Percentiles rank a stretch among this genome's conserved stretches.
These are phyloP conservation scores for Amazona guildingii DNA, from an alignment of 2,113 vertebrate species.

Conservation along the genomic window DNA sequence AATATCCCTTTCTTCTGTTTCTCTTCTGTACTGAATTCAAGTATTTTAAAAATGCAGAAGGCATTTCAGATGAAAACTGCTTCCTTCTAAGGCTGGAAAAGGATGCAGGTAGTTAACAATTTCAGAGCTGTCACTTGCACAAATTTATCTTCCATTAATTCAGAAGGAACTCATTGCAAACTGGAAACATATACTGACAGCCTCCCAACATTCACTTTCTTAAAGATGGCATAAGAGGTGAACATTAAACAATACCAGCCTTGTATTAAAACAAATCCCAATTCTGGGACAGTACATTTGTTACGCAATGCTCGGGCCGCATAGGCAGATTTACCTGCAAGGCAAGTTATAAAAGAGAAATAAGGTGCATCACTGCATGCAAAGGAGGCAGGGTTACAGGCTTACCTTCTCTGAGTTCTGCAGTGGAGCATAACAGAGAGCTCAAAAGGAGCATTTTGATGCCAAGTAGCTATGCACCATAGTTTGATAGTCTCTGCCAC, in stretches of 20 bases:
- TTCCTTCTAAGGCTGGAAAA: neutral
- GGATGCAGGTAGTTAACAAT: neutral
- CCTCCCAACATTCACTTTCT: neutral
- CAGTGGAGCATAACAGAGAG: neutral
- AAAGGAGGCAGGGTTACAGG: neutral
- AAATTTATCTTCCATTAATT: neutral
- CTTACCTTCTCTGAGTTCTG: neutral
- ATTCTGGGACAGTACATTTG: neutral
- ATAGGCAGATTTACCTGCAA: neutral
- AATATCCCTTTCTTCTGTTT: neutral
- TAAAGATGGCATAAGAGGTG: neutral
- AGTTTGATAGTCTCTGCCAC: neutral
- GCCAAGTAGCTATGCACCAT: neutral
- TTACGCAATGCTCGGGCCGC: neutral
- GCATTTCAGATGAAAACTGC: neutral
- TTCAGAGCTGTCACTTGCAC: neutral
- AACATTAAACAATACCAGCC: neutral
- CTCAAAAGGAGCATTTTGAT: neutral
- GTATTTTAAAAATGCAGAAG: slow-evolving; percentile 6
- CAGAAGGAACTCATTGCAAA: neutral
- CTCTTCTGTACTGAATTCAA: neutral
- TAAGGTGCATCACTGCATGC: neutral
- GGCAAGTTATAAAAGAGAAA: neutral
- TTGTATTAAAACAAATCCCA: neutral
- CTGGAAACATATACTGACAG: neutral